These are phyloP conservation scores for Mormyrus iriodes DNA, from an alignment of 2,113 vertebrate species.

Conservation along the genomic window DNA sequence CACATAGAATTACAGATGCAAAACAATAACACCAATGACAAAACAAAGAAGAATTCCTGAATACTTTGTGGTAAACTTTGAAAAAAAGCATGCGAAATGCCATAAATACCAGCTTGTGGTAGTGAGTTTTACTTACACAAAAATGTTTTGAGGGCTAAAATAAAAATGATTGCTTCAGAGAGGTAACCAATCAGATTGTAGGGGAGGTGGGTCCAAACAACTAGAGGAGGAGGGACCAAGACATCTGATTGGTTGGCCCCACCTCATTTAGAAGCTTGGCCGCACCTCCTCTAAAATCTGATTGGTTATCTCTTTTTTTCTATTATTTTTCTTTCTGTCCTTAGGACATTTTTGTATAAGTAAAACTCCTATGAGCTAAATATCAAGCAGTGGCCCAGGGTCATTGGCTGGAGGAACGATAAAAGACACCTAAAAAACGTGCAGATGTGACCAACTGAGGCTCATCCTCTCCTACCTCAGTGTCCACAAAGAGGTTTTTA, in stretches of 20 bases:
- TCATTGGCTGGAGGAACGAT: not conserved
- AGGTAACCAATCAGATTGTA: not conserved
- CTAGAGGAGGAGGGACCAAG: not conserved
- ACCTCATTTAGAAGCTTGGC: not conserved
- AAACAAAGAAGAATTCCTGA: not conserved
- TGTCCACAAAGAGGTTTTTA: conserved; percentile 34
- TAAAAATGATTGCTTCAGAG: not conserved
- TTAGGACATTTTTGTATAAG: no score
- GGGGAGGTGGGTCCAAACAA: not conserved
- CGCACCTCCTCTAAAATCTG: not conserved
- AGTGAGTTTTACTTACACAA: not conserved
- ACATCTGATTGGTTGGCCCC: not conserved
- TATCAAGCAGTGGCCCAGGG: not conserved
- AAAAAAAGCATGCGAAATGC: not conserved
- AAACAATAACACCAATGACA: not conserved
- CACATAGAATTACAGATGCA: not conserved
- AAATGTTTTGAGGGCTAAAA: not conserved
- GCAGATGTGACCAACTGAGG: not conserved
- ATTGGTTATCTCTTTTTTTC: not conserved
- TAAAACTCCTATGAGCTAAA: not conserved
- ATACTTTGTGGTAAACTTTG: not conserved
- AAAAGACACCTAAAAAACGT: not conserved
- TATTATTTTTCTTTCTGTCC: not conserved
- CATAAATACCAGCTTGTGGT: not conserved
- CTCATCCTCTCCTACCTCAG: conserved; percentile 41